phyloP scores from a whole-genome alignment of 2,888 invertebrate species.

The Molanna angustata region DNA sequence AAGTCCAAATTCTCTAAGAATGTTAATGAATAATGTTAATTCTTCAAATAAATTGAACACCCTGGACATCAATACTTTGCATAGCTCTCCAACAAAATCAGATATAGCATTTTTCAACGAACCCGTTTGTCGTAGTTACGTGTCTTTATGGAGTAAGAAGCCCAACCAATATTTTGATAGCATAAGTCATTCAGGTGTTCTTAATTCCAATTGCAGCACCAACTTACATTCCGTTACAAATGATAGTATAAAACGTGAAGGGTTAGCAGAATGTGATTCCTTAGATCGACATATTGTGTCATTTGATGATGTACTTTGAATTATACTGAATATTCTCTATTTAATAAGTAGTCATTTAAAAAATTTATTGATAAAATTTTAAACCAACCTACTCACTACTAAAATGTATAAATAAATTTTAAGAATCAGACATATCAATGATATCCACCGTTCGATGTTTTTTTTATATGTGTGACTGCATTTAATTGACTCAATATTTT shows the following conservation, averaged over 20 bases:
- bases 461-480: conserved; percentile 8
- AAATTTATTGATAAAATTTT: no score
- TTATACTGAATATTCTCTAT: no score
- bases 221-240: conserved; percentile 34
- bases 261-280: conserved; percentile 58
- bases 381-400: no score
- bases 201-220: conserved; percentile 39
- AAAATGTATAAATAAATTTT: not conserved
- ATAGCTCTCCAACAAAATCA: conserved; percentile 49
- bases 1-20: conserved; percentile 42
- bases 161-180: conserved; percentile 65
- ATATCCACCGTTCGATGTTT: conserved; percentile 25
- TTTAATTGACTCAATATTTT: conserved; percentile 17
- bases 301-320: conserved; percentile 24
- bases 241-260: conserved; percentile 43
- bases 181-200: conserved; percentile 53
- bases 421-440: conserved; percentile 20
- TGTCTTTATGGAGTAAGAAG: conserved; percentile 56
- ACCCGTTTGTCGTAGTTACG: conserved; percentile 37
- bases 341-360: no score
- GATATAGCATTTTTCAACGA: conserved; percentile 37
- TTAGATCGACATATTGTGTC: conserved; percentile 44
- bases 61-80: conserved; percentile 29
- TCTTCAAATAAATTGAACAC: conserved; percentile 35
- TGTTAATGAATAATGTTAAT: conserved; percentile 42